Conservation (phyloP, 37 sponge, comb jelly and placozoan species). For the Lycopodina hypogea region DNA sequence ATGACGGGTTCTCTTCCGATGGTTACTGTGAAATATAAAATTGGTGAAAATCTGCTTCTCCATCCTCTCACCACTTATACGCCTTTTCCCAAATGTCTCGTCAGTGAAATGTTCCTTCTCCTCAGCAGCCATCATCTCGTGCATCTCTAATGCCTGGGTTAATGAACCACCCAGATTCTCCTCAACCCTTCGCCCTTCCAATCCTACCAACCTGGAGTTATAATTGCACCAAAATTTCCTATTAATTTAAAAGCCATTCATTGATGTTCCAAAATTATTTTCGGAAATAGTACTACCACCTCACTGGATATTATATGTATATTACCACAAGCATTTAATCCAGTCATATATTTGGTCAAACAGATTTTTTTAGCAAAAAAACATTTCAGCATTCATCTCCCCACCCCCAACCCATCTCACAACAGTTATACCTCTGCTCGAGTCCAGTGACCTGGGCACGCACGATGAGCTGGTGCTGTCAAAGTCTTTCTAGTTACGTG, state of each 20-base stretch:
- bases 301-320: too few relatives aligned
- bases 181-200: neutral
- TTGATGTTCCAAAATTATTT: too few relatives aligned
- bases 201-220: constrained; percentile 78
- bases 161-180: too few relatives aligned
- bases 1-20: constrained; percentile 32
- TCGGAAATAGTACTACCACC: too few relatives aligned
- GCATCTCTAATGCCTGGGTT: neutral
- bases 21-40: constrained; percentile 47
- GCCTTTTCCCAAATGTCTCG: constrained; percentile 23
- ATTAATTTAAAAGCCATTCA: too few relatives aligned
- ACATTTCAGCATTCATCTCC: constrained; percentile 6
- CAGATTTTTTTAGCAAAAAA: neutral
- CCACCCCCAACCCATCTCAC: neutral
- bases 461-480: constrained; percentile 5
- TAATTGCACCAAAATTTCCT: too few relatives aligned
- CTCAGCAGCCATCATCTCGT: neutral
- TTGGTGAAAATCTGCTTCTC: constrained; percentile 61
- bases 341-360: neutral
- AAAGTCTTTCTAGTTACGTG: neutral
- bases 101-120: constrained; percentile 26
- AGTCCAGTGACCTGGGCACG: neutral
- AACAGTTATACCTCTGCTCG: constrained; percentile 2
- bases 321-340: too few relatives aligned
- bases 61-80: constrained; percentile 40